Base-by-base conservation (phyloP, 2,888 invertebrate genomes). In the Mechanitis mazaeus region DNA sequence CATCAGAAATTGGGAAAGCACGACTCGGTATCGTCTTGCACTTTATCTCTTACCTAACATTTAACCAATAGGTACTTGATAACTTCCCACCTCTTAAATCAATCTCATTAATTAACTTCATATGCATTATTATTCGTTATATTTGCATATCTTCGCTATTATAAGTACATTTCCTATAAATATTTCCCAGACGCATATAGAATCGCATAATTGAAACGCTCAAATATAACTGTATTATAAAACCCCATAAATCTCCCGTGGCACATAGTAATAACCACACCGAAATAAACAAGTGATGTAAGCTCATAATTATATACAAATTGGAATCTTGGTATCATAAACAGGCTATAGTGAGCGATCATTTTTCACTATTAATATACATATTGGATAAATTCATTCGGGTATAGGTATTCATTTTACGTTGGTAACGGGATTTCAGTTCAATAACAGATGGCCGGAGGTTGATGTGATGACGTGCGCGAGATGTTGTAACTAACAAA, bases 1-100 rank as follows among this genome's bases (percentile, higher is more conserved):
- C 88, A 89, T 89, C 83, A 80, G 76, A 78, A 87, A 86, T 88
- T 87, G 89, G 89, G 83, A 78, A 80, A 81, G 84, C 89, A 89
- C 89, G 89, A 84, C 82, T 74, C 76, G 76, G 76, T 78, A 75
- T 75, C 75, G 78, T 77, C 81, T 79, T 75, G 74, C 73, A 76
- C 80, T 77, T 81, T 73, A 79, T 82, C 86, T 88, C 87, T 87
- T 87, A 87, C 86, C 86, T 84, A 84, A 79, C 81, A 71, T 72
- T 67, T 72, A 73, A 71, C 70, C 31, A 9, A 31, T 31, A 50
- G 9, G 6, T 11, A 42, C 9, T 42, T 38, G 4, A 38, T 38
- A 38, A 38, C 11, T 9, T 11, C 3, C 1, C 9, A 42, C 6
- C 42, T 42, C 42, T 9, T 9, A 11, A 9, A 42, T 3, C 9